phyloP scores from a whole-genome alignment of 2,797 vertebrate species.

The Scolopax bukidnonensis region DNA sequence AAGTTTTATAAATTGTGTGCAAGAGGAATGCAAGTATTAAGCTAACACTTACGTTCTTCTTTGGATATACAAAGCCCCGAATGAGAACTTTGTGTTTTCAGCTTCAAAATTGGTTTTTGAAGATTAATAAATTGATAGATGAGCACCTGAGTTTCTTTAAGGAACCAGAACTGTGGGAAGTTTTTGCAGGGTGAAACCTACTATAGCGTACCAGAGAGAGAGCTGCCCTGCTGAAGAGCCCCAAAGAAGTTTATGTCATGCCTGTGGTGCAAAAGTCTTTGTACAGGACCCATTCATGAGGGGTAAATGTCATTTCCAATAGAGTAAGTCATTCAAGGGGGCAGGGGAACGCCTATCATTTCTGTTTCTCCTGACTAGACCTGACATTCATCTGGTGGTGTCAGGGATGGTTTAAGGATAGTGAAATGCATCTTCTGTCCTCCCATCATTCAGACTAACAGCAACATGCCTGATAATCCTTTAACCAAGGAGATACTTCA shows the following conservation, averaged over 20 bases:
- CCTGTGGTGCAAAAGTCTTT: constrained; percentile 5
- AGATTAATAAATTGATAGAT: neutral
- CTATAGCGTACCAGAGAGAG: fast-evolving
- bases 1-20: constrained; percentile 28
- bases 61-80: neutral
- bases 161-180: neutral
- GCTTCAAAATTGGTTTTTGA: neutral
- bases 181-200: neutral
- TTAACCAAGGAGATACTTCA: neutral
- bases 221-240: neutral
- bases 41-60: neutral
- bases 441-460: constrained; percentile 6
- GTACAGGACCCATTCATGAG: neutral
- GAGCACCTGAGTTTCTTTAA: neutral
- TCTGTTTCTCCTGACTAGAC: constrained; percentile 41
- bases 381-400: constrained; percentile 64
- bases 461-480: neutral
- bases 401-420: constrained; percentile 59
- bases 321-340: constrained; percentile 28
- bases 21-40: neutral
- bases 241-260: neutral
- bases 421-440: constrained; percentile 54
- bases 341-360: constrained; percentile 45
- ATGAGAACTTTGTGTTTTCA: neutral
- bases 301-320: constrained; percentile 50